phyloP scores from a whole-genome alignment of 30 jellyfish, hydroid and myxozoan species.

The Sanderia malayensis region DNA sequence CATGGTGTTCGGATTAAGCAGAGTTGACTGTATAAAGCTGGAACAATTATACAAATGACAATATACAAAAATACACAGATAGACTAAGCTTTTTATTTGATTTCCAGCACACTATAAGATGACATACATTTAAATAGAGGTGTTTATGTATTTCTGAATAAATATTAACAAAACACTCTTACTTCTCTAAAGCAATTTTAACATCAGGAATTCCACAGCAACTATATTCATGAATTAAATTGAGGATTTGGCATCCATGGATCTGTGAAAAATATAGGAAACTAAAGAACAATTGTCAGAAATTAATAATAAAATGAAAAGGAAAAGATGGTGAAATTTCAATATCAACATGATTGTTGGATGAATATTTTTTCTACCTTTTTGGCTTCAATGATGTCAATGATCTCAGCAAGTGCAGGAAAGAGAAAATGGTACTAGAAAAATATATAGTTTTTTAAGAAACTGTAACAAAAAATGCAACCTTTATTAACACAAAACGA shows the following conservation, averaged over 20 bases:
- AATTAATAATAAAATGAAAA: not conserved
- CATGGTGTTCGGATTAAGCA: no score
- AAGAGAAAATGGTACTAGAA: slow-evolving; percentile 73
- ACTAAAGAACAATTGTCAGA: not conserved
- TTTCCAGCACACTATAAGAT: no score
- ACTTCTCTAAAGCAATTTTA: slow-evolving; percentile 77
- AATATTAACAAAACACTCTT: no score
- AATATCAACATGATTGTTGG: not conserved
- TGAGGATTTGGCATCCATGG: slow-evolving; percentile 90
- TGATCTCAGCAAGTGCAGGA: slow-evolving; percentile 67
- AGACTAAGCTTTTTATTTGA: no score
- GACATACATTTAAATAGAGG: no score
- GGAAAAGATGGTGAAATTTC: not conserved
- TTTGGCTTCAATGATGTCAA: slow-evolving; percentile 57
- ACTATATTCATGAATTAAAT: slow-evolving; percentile 60
- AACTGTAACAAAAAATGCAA: no score
- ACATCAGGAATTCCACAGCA: slow-evolving; percentile 84
- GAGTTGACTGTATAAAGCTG: no score
- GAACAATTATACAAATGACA: no score
- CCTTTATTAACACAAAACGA: no score
- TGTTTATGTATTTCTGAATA: no score
- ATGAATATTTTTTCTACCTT: slow-evolving; percentile 47
- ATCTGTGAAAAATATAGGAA: slow-evolving; percentile 32
- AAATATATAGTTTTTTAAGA: not conserved
- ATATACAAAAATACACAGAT: no score